These are phyloP conservation scores for Callopanchax toddi DNA, from an alignment of 2,113 vertebrate species.

Conservation along the genomic window DNA sequence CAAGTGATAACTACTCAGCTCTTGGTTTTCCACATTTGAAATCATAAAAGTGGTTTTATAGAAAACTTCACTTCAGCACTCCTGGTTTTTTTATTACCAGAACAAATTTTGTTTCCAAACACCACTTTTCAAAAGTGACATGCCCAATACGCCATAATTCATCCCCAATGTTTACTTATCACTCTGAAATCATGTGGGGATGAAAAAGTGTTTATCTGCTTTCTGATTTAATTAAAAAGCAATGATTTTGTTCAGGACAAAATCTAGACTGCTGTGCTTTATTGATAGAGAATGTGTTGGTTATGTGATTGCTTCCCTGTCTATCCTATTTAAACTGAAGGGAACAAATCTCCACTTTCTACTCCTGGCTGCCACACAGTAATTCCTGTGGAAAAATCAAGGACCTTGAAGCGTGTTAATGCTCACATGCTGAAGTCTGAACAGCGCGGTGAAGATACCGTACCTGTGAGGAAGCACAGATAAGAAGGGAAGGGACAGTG, in stretches of 20 bases:
- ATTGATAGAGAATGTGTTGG: conserved; percentile 78
- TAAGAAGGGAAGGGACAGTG: conserved; percentile 70
- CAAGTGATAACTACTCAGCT: too few species aligned
- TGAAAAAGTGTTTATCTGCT: too few species aligned
- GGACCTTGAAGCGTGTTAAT: conserved; percentile 83
- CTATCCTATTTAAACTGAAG: conserved; percentile 77
- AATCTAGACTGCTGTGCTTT: conserved; percentile 80
- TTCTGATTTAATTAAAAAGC: too few species aligned
- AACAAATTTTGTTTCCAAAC: too few species aligned
- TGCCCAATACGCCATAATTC: too few species aligned
- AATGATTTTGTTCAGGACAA: conserved; percentile 69
- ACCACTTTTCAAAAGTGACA: too few species aligned
- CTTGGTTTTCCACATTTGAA: too few species aligned
- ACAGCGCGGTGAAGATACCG: conserved; percentile 80
- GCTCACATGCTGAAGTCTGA: conserved; percentile 80
- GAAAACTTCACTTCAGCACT: too few species aligned
- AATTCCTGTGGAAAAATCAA: conserved; percentile 80
- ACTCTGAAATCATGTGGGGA: too few species aligned
- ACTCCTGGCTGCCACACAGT: conserved; percentile 71
- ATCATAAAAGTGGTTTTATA: too few species aligned
- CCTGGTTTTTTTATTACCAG: too few species aligned
- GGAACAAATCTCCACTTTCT: conserved; percentile 34
- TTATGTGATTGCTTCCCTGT: conserved; percentile 80
- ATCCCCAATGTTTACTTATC: too few species aligned
- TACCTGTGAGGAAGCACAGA: conserved; percentile 74